Percentiles rank a stretch among this genome's conserved stretches.
Conservation (phyloP, 2,888 invertebrate species). For the Elegia similella region DNA sequence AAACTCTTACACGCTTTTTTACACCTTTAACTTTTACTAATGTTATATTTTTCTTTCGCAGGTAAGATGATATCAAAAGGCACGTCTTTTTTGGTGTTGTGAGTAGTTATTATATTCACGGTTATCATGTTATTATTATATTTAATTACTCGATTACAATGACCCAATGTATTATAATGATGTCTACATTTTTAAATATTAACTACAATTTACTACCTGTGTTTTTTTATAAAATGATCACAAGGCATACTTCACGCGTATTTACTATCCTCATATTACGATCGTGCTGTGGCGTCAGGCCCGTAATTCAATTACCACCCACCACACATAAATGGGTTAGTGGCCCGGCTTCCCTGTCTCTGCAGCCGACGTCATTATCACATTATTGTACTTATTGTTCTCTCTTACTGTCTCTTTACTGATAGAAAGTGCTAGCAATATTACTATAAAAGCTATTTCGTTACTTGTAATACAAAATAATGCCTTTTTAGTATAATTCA, state of each 20-base stretch:
- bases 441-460: not conserved
- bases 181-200: no score
- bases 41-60: not conserved
- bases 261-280: constrained; percentile 32
- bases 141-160: not conserved
- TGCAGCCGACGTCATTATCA: constrained; percentile 45
- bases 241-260: not conserved
- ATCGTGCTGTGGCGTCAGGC: constrained; percentile 33
- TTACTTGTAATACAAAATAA: not conserved
- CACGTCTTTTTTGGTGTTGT: not conserved
- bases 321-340: constrained; percentile 63
- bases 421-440: constrained; percentile 2
- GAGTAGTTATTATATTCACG: not conserved
- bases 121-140: not conserved
- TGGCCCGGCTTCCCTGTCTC: constrained; percentile 55
- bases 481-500: not conserved
- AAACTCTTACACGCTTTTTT: not conserved
- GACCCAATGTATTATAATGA: no score
- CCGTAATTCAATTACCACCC: constrained; percentile 63
- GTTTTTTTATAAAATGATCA: not conserved
- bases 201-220: no score
- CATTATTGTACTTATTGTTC: constrained; percentile 35
- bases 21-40: not conserved
- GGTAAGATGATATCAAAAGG: not conserved
- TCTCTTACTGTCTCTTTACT: not conserved